Evolutionary conservation across 92 coral and sea anemone species (phyloP), one percentile per base, ranked within the genome.

Genomic region (Epizoanthus rinbou): DNA sequence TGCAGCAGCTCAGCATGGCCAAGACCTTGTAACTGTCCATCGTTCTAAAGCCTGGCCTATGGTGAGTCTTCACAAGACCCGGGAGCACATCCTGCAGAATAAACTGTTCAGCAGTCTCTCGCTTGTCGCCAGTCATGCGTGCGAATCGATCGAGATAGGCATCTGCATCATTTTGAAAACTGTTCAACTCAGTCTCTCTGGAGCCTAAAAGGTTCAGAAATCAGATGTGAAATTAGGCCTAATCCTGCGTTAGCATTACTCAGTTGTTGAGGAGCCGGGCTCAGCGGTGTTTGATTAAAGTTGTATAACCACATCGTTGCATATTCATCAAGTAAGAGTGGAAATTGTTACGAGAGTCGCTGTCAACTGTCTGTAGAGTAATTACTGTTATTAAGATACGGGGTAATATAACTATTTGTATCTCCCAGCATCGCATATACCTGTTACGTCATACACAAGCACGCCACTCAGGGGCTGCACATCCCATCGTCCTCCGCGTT

Each of bases 41-140:
- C 21, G 52, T 25, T 45, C 75, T 41, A 16, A 19, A 70, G 52
- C 57, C 57, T 15, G 23, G 52, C 4, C 18, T 18, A 6, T 70
- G 57, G 33, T 70, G 52, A 43, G 56, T 43, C 33, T 70, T 41
- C 54, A 18, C 25, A 24, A 70, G 33, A 2, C 57, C 75, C 1
- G 75, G 45, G 11, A 70, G 16, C 33, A 70, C 75, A 8, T 18
- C 54, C 57, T 70, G 75, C 5, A 70, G 53, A 2, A 70, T 37
- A 41, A 70, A 70, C 57, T 70, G 75, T n/a, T 70, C 75, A 43
- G 75, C 56, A 6, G 57, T 39, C 47, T 70, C 75, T 70, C 75
- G 52, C 57, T 70, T 41, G 75, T 39, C 28, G 19, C 75, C 75
- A 39, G 57, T 11, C 75, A 70, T 70, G 75, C 57, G 56, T 8